Conservation (phyloP, 2,888 invertebrate species). For the Mythimna lalbum region DNA sequence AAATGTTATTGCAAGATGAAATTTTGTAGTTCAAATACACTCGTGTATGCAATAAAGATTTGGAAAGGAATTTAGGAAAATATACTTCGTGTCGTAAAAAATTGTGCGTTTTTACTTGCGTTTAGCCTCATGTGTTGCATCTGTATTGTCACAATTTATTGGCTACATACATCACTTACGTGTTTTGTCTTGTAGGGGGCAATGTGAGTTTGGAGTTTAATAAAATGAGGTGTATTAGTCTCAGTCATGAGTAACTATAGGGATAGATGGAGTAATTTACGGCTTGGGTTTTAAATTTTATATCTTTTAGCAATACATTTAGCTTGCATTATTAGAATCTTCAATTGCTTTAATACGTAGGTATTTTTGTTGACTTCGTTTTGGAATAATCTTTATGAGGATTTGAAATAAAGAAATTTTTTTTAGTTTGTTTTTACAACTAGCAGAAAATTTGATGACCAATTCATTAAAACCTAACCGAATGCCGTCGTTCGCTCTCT, state of each 20-base stretch:
- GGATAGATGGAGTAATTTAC: neutral
- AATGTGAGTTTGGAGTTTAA: slow-evolving; percentile 20
- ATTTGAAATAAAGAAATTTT: no score
- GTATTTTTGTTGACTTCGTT: no score
- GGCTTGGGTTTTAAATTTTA: no score
- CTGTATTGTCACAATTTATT: slow-evolving; percentile 56
- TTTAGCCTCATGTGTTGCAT: slow-evolving; percentile 61
- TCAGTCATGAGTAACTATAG: neutral
- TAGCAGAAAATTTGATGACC: no score
- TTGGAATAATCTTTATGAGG: no score
- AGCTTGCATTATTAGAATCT: no score
- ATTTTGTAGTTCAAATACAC: slow-evolving; percentile 81
- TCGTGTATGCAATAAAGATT: slow-evolving; percentile 85
- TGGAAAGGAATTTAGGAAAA: slow-evolving; percentile 76
- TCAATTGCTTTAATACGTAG: no score
- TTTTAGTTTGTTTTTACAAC: no score
- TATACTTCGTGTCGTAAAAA: slow-evolving; percentile 68
- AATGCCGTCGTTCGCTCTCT: no score
- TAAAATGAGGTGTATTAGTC: slow-evolving; percentile 41
- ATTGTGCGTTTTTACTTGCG: slow-evolving; percentile 57
- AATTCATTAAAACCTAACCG: no score
- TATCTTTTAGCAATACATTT: no score
- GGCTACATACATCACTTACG: slow-evolving; percentile 53
- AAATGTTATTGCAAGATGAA: slow-evolving; percentile 77
- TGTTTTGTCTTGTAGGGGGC: slow-evolving; percentile 29